phyloP scores from a whole-genome alignment of 1,140 invertebrate species.

The Lycorma delicatula region DNA sequence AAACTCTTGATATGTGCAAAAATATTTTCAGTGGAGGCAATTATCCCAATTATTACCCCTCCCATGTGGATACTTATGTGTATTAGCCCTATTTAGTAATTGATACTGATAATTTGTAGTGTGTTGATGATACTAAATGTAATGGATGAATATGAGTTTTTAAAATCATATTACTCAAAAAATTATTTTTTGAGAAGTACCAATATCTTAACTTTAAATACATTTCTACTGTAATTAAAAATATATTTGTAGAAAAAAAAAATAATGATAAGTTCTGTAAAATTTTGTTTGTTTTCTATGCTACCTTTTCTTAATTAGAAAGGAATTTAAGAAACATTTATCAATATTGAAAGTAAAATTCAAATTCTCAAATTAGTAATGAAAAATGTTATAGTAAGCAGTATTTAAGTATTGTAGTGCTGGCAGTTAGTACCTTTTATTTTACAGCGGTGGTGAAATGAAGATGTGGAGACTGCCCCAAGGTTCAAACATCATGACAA shows the following conservation, averaged over 20 bases:
- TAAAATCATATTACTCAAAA: too few species aligned
- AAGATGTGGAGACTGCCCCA: slow-evolving; percentile 33
- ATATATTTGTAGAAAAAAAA: neutral
- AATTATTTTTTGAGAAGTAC: too few species aligned
- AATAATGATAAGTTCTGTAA: neutral
- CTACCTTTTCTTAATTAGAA: neutral
- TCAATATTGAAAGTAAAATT: neutral
- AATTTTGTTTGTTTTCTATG: neutral
- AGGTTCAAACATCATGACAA: slow-evolving; percentile 29
- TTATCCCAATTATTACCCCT: too few species aligned
- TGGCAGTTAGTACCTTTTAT: slow-evolving; percentile 14
- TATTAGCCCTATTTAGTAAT: too few species aligned
- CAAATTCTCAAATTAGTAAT: neutral
- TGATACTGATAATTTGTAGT: too few species aligned
- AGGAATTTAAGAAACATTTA: neutral
- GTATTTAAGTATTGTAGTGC: neutral
- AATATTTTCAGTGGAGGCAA: too few species aligned
- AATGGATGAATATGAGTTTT: too few species aligned
- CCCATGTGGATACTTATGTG: too few species aligned
- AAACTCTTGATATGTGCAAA: too few species aligned
- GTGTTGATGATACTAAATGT: too few species aligned
- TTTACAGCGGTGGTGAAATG: slow-evolving; percentile 35
- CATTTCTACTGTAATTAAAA: neutral
- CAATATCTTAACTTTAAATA: too few species aligned
- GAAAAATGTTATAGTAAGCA: neutral